phyloP scores from a whole-genome alignment of 2,888 invertebrate species.

The Neelides folsomi region DNA sequence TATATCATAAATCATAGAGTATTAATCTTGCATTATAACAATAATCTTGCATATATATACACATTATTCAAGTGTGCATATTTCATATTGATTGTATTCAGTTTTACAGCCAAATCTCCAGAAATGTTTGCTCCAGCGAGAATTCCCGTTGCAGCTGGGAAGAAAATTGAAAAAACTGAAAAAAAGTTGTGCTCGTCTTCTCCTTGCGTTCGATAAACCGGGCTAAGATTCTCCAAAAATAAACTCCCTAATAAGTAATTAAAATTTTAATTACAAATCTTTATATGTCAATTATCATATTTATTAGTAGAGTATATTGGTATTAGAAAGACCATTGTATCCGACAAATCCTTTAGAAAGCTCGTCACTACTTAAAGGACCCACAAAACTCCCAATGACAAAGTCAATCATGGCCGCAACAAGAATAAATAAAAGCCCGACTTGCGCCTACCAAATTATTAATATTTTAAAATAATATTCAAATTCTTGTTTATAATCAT shows the following conservation, averaged over 20 bases:
- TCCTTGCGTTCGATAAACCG: conserved; percentile 64
- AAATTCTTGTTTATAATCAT: no score
- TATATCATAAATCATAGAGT: neutral
- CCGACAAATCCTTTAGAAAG: conserved; percentile 42
- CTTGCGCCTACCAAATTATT: conserved; percentile 39
- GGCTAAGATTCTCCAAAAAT: conserved; percentile 56
- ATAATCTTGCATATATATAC: no score
- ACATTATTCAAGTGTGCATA: neutral
- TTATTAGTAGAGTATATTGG: neutral
- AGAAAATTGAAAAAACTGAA: conserved; percentile 91
- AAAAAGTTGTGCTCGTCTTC: conserved; percentile 75
- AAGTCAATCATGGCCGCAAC: conserved; percentile 43
- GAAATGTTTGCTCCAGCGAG: conserved; percentile 96
- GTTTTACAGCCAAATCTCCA: conserved; percentile 74
- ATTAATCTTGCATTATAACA: no score
- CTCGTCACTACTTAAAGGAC: conserved; percentile 38
- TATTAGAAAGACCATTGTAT: conserved; percentile 35
- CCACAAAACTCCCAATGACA: conserved; percentile 43
- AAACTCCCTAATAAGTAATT: conserved; percentile 51
- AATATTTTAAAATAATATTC: neutral
- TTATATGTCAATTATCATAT: neutral
- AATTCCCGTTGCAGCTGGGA: conserved; percentile 96
- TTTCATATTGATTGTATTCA: neutral
- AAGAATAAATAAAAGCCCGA: conserved; percentile 41
- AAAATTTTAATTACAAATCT: no score